Base-by-base conservation (phyloP, 2,888 invertebrate species). In the Chymomyza caudatula region DNA sequence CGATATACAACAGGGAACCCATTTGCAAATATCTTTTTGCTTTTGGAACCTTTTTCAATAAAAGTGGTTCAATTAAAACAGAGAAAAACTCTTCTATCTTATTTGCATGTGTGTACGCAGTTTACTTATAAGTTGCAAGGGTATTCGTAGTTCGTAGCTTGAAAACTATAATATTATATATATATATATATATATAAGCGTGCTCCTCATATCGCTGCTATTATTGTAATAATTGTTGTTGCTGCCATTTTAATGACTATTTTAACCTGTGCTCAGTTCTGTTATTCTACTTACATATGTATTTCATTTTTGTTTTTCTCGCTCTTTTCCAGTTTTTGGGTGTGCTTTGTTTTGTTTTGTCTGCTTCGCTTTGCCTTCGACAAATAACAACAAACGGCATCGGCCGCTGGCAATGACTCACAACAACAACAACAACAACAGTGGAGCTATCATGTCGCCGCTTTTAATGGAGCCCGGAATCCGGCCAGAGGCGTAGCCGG, bases 401-500 rank as follows among this genome's bases (percentile, higher is more conserved):
- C 19, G 20, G 60, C 53, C 17, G 53, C 47, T 57, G 56, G 47
- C 66, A 63, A 59, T 51, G 63, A 42, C 54, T 22, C 17, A n/a
- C 19, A 44, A 15, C 71, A 75, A 43, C 71, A 64, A 75, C 44
- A 15, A 47, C 17, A 19, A 47, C 47, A 47, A 47, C 47, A 63
- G 67, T n/a, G n/a, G n/a, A n/a, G n/a, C n/a, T n/a, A n/a, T n/a
- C 71, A 64, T 47, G 23, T 22, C 52, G 13, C 52, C n/a, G 23
- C 52, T 20, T 20, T 13, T 22, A 23, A 17, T 52, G 23, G 52
- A 62, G 62, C 63, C 5, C 70, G 57, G 13, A 19, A 60, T 56
- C 56, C 37, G 37, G 49, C 42, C 64, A 71, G 73, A 59, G 77
- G 73, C 73, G 70, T 65, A 70, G 29, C 76, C 25, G 43, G 53